A percentile compares a stretch with the other conserved stretches of the same genome.
Conservation (phyloP, 2,797 vertebrate species). For the Eulemur rubriventer region DNA sequence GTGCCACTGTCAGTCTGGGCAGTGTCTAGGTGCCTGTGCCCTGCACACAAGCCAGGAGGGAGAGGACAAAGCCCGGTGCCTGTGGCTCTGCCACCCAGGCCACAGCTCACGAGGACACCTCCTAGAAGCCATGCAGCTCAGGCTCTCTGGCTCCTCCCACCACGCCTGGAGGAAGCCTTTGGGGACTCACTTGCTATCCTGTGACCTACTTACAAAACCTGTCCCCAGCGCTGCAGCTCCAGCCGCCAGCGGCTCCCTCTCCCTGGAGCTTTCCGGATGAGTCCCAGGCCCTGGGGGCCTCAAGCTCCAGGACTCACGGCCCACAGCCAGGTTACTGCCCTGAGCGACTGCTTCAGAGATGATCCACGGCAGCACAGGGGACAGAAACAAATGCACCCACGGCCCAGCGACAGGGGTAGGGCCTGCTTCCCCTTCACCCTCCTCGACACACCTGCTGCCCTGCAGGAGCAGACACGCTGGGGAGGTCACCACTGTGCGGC, state of each 20-base stretch:
- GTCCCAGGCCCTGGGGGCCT: background rate
- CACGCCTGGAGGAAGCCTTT: background rate
- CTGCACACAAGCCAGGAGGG: too few species aligned
- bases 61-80: rapidly evolving
- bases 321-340: background rate
- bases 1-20: background rate
- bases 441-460: background rate
- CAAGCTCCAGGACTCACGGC: background rate
- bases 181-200: background rate
- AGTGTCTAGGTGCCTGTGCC: background rate
- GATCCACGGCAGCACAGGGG: background rate
- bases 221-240: background rate
- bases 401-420: background rate
- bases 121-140: background rate
- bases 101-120: background rate
- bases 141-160: background rate
- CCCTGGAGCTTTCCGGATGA: background rate
- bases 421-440: background rate
- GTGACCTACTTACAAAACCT: constrained; percentile 49
- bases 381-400: background rate
- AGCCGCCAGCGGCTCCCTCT: background rate
- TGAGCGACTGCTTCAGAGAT: constrained; percentile 1
- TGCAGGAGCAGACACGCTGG: rapidly evolving
- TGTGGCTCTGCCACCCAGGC: background rate
- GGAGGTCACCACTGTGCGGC: background rate